phyloP scores from a whole-genome alignment of 2,797 vertebrate genomes.

The Lacerta bilineata region DNA sequence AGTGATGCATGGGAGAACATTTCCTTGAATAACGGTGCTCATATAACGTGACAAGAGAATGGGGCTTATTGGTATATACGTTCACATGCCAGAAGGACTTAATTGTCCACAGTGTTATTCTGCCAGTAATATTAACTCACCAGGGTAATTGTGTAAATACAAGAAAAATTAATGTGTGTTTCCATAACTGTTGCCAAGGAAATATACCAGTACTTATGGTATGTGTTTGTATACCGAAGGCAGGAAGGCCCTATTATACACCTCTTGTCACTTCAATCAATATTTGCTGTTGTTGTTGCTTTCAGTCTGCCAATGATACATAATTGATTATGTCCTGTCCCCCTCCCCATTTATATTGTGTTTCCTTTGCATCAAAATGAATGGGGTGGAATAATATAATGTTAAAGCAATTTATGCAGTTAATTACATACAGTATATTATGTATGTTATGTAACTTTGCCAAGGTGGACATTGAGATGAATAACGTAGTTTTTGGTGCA shows the following conservation, averaged over 20 bases:
- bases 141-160: not conserved
- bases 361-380: too few relatives aligned
- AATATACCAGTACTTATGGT: not conserved
- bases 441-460: too few relatives aligned
- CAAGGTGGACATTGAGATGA: too few relatives aligned
- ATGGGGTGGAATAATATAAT: too few relatives aligned
- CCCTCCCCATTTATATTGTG: too few relatives aligned
- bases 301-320: too few relatives aligned
- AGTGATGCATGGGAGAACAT: constrained; percentile 13
- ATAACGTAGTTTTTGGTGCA: too few relatives aligned
- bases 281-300: too few relatives aligned
- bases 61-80: not conserved
- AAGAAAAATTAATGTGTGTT: not conserved
- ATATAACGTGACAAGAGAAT: not conserved
- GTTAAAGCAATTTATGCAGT: too few relatives aligned
- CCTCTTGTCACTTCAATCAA: too few relatives aligned
- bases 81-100: not conserved
- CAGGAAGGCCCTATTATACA: not conserved
- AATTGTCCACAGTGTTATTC: not conserved
- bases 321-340: too few relatives aligned
- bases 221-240: not conserved
- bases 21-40: constrained; percentile 11
- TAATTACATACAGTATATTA: too few relatives aligned
- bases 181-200: not conserved
- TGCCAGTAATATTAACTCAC: not conserved